Evolutionary conservation across 2,888 invertebrate genomes (phyloP).

Genomic region (Cenopis cana): DNA sequence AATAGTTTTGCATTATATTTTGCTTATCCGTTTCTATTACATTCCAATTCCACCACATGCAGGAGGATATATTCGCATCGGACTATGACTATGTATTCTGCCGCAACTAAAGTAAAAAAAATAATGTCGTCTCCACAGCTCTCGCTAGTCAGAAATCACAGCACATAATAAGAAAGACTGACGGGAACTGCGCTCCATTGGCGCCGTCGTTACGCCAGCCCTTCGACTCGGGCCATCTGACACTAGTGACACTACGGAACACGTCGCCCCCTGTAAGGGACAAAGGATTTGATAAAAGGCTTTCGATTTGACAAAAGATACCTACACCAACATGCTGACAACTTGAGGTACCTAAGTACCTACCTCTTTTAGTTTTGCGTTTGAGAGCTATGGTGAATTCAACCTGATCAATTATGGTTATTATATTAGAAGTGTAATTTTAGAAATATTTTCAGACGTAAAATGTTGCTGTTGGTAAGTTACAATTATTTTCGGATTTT

Average conservation of each 20-base stretch:
- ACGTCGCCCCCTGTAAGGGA: constrained; percentile 26
- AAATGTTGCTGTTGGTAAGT: too few species aligned
- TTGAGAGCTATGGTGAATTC: too few species aligned
- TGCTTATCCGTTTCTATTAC: too few species aligned
- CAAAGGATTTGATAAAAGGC: constrained; percentile 25
- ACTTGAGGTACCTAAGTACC: neutral
- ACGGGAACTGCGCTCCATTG: constrained; percentile 82
- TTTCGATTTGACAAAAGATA: constrained; percentile 14
- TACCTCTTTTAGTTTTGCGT: neutral
- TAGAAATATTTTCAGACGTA: too few species aligned
- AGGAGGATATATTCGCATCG: too few species aligned
- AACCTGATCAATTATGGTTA: too few species aligned
- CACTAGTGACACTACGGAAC: constrained; percentile 19
- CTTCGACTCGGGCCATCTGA: constrained; percentile 37
- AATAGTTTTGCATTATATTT: too few species aligned
- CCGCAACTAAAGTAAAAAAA: neutral
- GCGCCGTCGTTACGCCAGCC: constrained; percentile 66
- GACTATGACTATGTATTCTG: neutral
- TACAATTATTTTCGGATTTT: too few species aligned
- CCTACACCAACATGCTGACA: constrained; percentile 5
- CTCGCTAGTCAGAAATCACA: constrained; percentile 69
- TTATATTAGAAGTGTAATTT: too few species aligned
- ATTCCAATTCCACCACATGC: too few species aligned
- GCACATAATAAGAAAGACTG: constrained; percentile 76
- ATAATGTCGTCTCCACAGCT: constrained; percentile 53